A percentile compares a stretch with the other conserved stretches of the same genome.
Conservation (phyloP, 2,797 vertebrate genomes). For the Malurus splendens region DNA sequence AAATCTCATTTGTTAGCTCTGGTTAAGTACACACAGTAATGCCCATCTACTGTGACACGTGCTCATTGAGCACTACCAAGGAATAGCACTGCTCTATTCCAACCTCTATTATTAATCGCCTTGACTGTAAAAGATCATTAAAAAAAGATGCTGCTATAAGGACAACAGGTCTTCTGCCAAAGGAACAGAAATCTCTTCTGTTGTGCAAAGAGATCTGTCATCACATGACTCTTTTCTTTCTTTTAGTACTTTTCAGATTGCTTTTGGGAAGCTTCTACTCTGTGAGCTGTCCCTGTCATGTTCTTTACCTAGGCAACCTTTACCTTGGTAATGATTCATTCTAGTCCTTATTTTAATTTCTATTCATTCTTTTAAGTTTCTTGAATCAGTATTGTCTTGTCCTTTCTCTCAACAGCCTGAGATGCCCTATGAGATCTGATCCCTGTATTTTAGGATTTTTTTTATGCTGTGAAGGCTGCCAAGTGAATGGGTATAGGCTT, state of each 20-base stretch:
- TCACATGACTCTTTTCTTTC: neutral
- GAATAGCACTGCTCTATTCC: neutral
- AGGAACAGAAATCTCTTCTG: neutral
- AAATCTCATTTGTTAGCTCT: neutral
- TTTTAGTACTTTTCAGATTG: neutral
- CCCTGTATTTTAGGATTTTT: neutral
- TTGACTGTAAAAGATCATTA: neutral
- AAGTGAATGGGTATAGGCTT: neutral
- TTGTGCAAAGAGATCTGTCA: neutral
- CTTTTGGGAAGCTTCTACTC: neutral
- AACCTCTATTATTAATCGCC: neutral
- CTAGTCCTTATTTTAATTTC: neutral
- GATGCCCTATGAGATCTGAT: neutral
- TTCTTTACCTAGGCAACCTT: neutral
- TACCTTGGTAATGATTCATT: neutral
- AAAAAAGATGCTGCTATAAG: neutral
- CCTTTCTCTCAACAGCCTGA: neutral
- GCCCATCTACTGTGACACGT: neutral
- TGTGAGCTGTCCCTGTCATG: neutral
- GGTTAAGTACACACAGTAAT: neutral
- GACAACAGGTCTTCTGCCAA: neutral
- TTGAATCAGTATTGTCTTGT: neutral
- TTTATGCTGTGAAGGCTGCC: neutral
- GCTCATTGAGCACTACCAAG: neutral
- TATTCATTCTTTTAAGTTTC: neutral